These are phyloP conservation scores for Acanthoscelides obtectus DNA, from an alignment of 2,888 invertebrate species.

Conservation along the genomic window DNA sequence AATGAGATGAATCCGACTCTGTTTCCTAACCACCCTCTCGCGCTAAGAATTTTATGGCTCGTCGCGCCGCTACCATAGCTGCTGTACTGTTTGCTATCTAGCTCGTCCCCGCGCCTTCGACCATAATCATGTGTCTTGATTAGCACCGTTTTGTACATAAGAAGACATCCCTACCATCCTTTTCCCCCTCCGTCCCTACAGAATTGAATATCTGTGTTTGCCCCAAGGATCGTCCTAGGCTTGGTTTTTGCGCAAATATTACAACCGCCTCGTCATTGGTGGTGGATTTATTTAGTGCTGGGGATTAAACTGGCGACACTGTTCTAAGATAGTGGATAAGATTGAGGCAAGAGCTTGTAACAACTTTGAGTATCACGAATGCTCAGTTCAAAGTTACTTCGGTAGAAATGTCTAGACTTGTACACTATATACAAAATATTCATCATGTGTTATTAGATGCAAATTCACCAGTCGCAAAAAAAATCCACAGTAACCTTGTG, in stretches of 20 bases:
- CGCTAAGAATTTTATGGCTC: not conserved
- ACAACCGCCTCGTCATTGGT: not conserved
- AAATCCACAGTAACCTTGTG: too few species aligned
- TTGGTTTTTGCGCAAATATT: not conserved
- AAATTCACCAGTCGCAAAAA: too few species aligned
- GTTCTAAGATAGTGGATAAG: not conserved
- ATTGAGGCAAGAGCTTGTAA: too few species aligned
- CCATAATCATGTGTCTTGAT: conserved; percentile 48
- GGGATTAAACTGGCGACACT: not conserved
- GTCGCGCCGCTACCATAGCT: not conserved
- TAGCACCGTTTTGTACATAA: conserved; percentile 45
- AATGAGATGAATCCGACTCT: not conserved
- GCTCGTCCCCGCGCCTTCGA: conserved; percentile 8
- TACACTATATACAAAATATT: too few species aligned
- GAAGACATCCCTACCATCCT: conserved; percentile 18
- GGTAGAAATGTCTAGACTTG: too few species aligned
- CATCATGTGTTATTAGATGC: too few species aligned
- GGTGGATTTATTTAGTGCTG: not conserved
- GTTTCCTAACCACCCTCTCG: not conserved
- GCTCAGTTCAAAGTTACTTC: too few species aligned
- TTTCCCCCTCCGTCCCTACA: not conserved
- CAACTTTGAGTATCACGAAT: too few species aligned
- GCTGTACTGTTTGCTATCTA: not conserved
- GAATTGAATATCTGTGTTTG: not conserved
- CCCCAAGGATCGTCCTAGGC: not conserved